A percentile compares a stretch with the other conserved stretches of the same genome.
Evolutionary conservation across 1,140 invertebrate genomes (phyloP).

Genomic region (Goniozus legneri): DNA sequence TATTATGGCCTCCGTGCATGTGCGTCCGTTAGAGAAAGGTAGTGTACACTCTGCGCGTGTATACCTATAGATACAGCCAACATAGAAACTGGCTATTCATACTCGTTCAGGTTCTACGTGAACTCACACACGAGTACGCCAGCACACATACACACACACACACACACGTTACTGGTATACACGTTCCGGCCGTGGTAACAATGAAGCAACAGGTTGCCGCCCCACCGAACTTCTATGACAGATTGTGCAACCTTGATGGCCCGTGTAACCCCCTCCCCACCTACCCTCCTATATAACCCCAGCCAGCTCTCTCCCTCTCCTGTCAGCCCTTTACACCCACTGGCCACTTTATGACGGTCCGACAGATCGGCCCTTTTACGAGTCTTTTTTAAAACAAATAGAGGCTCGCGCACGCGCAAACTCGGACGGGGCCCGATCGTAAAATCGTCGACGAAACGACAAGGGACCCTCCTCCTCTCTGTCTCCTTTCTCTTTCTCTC

Average conservation of each 20-base stretch:
- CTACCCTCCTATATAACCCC: no score
- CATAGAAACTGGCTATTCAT: no score
- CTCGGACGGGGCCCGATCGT: slow-evolving; percentile 18
- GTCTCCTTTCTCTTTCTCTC: no score
- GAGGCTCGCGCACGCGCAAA: slow-evolving; percentile 19
- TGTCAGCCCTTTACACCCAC: slow-evolving; percentile 30
- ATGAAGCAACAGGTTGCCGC: slow-evolving; percentile 33
- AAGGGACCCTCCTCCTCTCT: no score
- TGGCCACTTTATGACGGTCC: slow-evolving; percentile 24
- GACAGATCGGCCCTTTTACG: slow-evolving; percentile 19
- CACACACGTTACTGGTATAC: slow-evolving; percentile 10
- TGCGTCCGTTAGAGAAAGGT: slow-evolving; percentile 17
- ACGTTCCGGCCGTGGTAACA: slow-evolving; percentile 27
- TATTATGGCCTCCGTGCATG: slow-evolving; percentile 8
- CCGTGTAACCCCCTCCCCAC: slow-evolving; percentile 31
- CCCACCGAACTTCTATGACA: slow-evolving; percentile 29
- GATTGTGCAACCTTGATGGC: slow-evolving; percentile 34
- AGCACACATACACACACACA: background rate
- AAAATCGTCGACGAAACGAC: slow-evolving; percentile 16
- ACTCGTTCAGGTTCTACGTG: no score
- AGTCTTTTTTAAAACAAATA: slow-evolving; percentile 27
- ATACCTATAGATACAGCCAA: slow-evolving; percentile 6
- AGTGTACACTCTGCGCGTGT: no score
- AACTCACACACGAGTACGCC: no score
- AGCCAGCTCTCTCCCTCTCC: no score